Conservation (phyloP, 2,113 vertebrate species). For the Diadophis punctatus region DNA sequence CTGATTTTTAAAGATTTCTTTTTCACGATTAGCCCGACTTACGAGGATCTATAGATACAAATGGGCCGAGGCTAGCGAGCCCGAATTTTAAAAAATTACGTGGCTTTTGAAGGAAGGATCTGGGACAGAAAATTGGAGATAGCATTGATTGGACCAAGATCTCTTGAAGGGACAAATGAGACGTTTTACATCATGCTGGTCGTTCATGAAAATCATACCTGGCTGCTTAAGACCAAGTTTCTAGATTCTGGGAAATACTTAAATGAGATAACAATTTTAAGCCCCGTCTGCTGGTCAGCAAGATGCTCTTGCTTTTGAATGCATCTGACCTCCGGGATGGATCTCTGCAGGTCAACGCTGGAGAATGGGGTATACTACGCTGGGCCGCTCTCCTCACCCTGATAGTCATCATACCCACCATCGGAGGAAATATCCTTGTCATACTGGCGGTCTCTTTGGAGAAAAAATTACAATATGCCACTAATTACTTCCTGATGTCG, state of each 20-base stretch:
- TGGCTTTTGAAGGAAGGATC: slow-evolving; percentile 22
- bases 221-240: slow-evolving; percentile 62
- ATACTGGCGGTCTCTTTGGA: slow-evolving; percentile 93
- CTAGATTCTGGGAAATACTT: slow-evolving; percentile 49
- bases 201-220: slow-evolving; percentile 66
- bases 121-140: slow-evolving; percentile 20
- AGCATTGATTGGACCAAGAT: slow-evolving; percentile 21
- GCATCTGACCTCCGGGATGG: slow-evolving; percentile 48
- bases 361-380: slow-evolving; percentile 59
- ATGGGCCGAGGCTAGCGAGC: slow-evolving; percentile 35
- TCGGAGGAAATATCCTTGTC: slow-evolving; percentile 94
- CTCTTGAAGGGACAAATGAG: slow-evolving; percentile 67
- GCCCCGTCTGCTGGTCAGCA: slow-evolving; percentile 43
- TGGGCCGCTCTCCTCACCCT: slow-evolving; percentile 89
- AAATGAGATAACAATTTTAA: slow-evolving; percentile 54
- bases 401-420: slow-evolving; percentile 90
- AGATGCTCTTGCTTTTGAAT: slow-evolving; percentile 52
- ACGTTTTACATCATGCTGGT: slow-evolving; percentile 78
- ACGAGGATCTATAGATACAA: slow-evolving; percentile 13
- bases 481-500: slow-evolving; percentile 96
- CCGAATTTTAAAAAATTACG: slow-evolving; percentile 32
- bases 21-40: slow-evolving; percentile 10
- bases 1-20: neutral
- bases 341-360: slow-evolving; percentile 39
- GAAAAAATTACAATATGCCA: slow-evolving; percentile 94